These are phyloP conservation scores for Tringa solitaria DNA, from an alignment of 2,113 vertebrate genomes.

Conservation along the genomic window DNA sequence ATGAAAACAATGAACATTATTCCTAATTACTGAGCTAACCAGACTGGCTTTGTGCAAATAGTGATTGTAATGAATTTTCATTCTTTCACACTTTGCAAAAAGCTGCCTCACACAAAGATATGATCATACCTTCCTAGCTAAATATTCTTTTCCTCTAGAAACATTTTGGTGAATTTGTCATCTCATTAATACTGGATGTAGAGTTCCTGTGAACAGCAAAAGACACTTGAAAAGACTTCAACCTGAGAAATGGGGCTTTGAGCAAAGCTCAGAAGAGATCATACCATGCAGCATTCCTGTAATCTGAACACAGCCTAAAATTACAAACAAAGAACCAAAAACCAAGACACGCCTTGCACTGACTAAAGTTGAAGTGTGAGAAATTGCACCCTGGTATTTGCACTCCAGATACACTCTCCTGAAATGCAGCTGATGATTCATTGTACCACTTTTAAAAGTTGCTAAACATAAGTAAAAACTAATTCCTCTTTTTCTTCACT, in stretches of 20 bases:
- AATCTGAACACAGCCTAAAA: neutral
- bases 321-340: neutral
- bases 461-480: slow-evolving; percentile 47
- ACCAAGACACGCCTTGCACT: neutral
- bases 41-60: neutral
- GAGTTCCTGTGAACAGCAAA: neutral
- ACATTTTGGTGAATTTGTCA: neutral
- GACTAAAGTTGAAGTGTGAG: slow-evolving; percentile 3
- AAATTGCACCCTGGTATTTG: slow-evolving; percentile 1
- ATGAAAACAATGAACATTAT: neutral
- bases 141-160: neutral
- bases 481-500: neutral
- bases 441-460: slow-evolving; percentile 3
- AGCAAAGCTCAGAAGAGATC: neutral
- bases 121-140: neutral
- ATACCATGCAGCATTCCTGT: neutral
- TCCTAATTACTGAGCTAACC: neutral
- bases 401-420: neutral
- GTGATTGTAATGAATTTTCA: neutral
- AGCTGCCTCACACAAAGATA: neutral
- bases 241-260: neutral
- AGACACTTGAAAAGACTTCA: neutral
- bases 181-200: neutral
- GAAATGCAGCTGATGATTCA: slow-evolving; percentile 45
- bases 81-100: neutral